These are phyloP conservation scores for Tilapia sparmanii DNA, from an alignment of 2,113 vertebrate genomes.

Conservation along the genomic window DNA sequence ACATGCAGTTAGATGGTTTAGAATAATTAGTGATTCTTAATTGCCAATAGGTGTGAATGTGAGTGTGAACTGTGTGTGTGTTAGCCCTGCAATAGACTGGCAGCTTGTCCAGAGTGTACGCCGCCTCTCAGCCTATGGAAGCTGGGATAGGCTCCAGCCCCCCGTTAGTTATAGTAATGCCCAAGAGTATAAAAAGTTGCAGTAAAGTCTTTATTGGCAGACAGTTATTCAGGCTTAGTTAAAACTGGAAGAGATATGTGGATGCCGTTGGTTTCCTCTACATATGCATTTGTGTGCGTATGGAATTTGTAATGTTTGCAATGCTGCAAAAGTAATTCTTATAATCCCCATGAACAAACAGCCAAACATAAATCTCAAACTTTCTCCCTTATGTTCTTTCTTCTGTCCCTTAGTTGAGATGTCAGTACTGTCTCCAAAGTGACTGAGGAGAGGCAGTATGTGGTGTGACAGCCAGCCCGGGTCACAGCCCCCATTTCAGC, in stretches of 20 bases:
- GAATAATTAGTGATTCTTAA: neutral
- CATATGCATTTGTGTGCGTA: slow-evolving; percentile 20
- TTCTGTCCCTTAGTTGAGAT: slow-evolving; percentile 29
- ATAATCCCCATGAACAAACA: slow-evolving; percentile 33
- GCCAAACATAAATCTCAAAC: slow-evolving; percentile 20
- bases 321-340: slow-evolving; percentile 32
- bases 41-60: neutral
- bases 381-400: neutral
- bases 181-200: neutral
- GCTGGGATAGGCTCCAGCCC: neutral
- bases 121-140: neutral
- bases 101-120: neutral
- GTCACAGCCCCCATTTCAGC: slow-evolving; percentile 61
- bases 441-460: slow-evolving; percentile 50
- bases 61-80: neutral
- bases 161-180: neutral
- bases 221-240: neutral
- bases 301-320: slow-evolving; percentile 24
- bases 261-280: slow-evolving; percentile 6
- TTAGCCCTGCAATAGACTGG: neutral
- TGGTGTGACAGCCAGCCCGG: slow-evolving; percentile 61
- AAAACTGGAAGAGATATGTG: slow-evolving; percentile 3
- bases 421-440: slow-evolving; percentile 37
- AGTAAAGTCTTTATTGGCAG: neutral
- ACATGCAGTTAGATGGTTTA: neutral